Evolutionary conservation across 2,797 vertebrate species (phyloP), one percentile per base, ranked within the genome.

Genomic region (Parauchenoglanis punctatus): DNA sequence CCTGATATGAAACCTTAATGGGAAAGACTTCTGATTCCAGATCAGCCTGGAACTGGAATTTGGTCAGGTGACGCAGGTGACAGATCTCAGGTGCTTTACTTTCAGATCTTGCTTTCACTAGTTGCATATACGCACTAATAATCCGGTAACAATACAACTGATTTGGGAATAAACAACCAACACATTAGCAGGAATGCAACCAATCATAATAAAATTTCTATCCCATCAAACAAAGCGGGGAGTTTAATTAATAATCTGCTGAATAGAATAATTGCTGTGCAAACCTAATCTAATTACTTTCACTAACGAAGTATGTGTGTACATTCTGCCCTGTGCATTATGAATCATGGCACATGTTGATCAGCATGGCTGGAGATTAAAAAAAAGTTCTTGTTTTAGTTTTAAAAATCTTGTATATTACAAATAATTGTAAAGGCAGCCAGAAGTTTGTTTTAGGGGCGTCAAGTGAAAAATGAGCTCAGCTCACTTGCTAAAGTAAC

Each of bases 11-110:
- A 40, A 63, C 59, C 81, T 87, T 73, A 73, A 83, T 86, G 56
- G 88, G 81, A 68, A 84, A 52, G 49, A 46, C n/a, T 52, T 28
- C 89, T 81, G 89, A 80, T 87, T 85, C 61, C 49, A 82, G 76
- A 87, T 90, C 83, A 89, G 82, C 23, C 59, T 77, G 46, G 49
- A 75, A 58, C 0, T 20, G 31, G 87, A 70, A 72, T 70, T 23
- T 40, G 67, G 18, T 78, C 40, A 40, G 85, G 75, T 80, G 7
- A 63, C 72, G 70, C 59, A 31, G 86, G 56, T 58, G 61, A 18
- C 85, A 40, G 46, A 65, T 87, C 40, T 83, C 40, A 28, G 67
- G 15, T 75, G 35, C 23, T 82, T 28, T 49, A 82, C 25, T 46
- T 5, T n/a, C 15, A 18, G 7, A 49, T 49, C n/a, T 65, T 82